These are phyloP conservation scores for Pyrocoelia pectoralis DNA, from an alignment of 2,888 invertebrate species.

Conservation along the genomic window DNA sequence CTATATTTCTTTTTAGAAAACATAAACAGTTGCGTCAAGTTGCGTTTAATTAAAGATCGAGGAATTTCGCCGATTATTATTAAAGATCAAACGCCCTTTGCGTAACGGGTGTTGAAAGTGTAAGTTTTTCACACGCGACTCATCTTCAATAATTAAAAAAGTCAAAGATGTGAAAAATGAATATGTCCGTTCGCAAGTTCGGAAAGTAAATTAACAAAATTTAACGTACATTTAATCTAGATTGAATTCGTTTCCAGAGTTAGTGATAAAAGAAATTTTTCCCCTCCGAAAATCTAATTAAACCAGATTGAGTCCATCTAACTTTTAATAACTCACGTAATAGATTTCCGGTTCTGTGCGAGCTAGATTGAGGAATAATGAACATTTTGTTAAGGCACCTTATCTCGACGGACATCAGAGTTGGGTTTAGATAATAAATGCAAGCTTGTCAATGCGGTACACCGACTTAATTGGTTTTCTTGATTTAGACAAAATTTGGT, in stretches of 20 bases:
- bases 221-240: background rate
- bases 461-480: background rate
- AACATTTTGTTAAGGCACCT: background rate
- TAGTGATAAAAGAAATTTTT: background rate
- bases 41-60: too few relatives aligned
- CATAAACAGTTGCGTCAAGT: background rate
- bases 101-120: too few relatives aligned
- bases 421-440: constrained; percentile 1
- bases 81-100: too few relatives aligned
- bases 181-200: background rate
- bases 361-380: background rate
- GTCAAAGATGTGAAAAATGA: background rate
- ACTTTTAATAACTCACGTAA: constrained; percentile 1
- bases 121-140: too few relatives aligned
- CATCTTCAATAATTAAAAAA: background rate
- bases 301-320: background rate
- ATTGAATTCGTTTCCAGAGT: constrained; percentile 1
- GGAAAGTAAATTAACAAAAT: background rate
- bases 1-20: background rate
- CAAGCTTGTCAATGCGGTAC: constrained; percentile 1
- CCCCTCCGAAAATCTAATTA: background rate
- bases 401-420: background rate
- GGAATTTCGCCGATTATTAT: too few relatives aligned
- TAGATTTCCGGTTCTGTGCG: background rate
- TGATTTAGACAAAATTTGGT: background rate